Evolutionary conservation across 2,797 vertebrate species (phyloP), one percentile per base, ranked within the genome.

Genomic region (Steatocranus sp.): DNA sequence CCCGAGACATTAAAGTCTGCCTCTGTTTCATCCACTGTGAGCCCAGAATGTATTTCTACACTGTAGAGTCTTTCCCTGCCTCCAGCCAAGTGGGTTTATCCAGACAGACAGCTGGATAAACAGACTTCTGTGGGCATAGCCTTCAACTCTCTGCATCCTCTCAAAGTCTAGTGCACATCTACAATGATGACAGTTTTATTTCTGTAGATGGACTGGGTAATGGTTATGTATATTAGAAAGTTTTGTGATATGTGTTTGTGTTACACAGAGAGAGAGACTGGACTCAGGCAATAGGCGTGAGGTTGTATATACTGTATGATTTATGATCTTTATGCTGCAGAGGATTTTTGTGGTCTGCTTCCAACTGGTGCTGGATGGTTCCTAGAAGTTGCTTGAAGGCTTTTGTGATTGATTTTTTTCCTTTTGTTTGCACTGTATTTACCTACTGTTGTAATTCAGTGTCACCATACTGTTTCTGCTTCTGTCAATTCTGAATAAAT

Each of bases 101-200:
- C 90, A 93, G 89, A 92, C 88, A 88, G 94, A 93, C 91, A 90
- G 90, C 92, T 95, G 90, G 88, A 93, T 93, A 95, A 94, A 94
- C 91, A 94, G 81, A 86, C 85, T 86, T 48, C 79, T 89, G 74
- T 88, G 82, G 86, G 84, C 87, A 83, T 75, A 89, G 83, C 85
- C 83, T 53, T 75, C 82, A 76, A 81, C 63, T 43, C 56, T 80
- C 80, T 76, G 85, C 78, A 83, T 78, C 66, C 53, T 82, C 75
- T 79, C 75, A 79, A 78, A 89, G 76, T 48, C 61, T 27, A 50
- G 4, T 80, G 66, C 79, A 79, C 8, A 46, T 89, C 76, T 81
- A 73, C 76, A 83, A 12, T 78, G 27, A 89, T 83, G 82, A 85
- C 85, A 80, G 81, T 86, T 88, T 86, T 83, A 84, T 87, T 83